A percentile compares a stretch with the other conserved stretches of the same genome.
These are phyloP conservation scores for Pimephales promelas DNA, from an alignment of 2,113 vertebrate genomes.

Conservation along the genomic window DNA sequence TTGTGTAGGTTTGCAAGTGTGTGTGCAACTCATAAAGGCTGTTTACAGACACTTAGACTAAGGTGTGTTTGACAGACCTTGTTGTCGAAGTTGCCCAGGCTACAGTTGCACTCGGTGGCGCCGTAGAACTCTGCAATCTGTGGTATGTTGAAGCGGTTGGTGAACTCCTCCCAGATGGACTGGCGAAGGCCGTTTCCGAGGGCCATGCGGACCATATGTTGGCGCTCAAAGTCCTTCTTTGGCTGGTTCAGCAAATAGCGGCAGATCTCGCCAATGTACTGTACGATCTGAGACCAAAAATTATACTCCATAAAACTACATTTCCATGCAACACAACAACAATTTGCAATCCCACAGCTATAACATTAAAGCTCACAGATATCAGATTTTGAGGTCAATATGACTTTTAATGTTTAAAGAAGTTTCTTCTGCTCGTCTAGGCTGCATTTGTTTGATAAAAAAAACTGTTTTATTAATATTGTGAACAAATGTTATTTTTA, in stretches of 20 bases:
- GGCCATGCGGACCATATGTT: slow-evolving; percentile 91
- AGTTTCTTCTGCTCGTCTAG: too few species aligned
- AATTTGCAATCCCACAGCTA: background rate
- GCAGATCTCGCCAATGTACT: slow-evolving; percentile 97
- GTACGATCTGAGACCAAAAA: slow-evolving; percentile 81
- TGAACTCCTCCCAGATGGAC: slow-evolving; percentile 95
- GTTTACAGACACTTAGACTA: background rate
- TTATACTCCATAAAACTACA: background rate
- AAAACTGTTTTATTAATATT: too few species aligned
- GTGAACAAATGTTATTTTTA: too few species aligned
- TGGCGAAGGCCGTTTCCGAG: slow-evolving; percentile 92
- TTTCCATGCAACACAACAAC: background rate
- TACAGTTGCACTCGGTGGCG: slow-evolving; percentile 98
- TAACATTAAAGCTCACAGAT: background rate
- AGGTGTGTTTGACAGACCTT: slow-evolving; percentile 72
- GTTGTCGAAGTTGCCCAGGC: slow-evolving; percentile 95
- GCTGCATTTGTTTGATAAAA: too few species aligned
- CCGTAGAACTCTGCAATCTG: slow-evolving; percentile 97
- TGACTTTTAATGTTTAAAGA: too few species aligned
- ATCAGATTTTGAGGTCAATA: too few species aligned
- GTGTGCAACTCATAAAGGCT: background rate
- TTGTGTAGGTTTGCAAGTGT: background rate
- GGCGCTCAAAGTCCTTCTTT: slow-evolving; percentile 75
- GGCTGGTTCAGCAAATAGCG: slow-evolving; percentile 95
- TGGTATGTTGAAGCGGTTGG: slow-evolving; percentile 84